Base-by-base conservation (phyloP, 2,113 vertebrate species). In the Catharus bicknelli region DNA sequence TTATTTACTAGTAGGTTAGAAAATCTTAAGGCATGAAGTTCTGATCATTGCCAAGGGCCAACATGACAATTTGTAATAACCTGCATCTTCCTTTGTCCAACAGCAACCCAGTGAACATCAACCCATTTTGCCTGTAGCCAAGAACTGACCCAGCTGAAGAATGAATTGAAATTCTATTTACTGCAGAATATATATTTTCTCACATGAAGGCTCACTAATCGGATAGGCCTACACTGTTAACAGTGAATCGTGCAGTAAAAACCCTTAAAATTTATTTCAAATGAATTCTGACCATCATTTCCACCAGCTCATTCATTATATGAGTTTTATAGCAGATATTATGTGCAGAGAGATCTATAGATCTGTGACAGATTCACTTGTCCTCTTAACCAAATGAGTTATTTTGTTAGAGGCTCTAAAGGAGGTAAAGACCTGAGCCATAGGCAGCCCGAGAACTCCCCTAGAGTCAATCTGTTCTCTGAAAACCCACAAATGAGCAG, bases 291-390 rank as follows among this genome's bases (percentile, higher is more conserved):
- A 83, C 15, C 27, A 58, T 30, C 3, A 78, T 48, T 82, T 73
- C n/a, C 7, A 72, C 16, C 36, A 75, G 11, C 67, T 90, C 22
- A 50, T 67, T 82, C 27, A 58, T 30, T 51, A 32, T 17, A n/a
- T 22, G 3, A 47, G 7, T 68, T 88, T 85, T 63, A 55, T 27
- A 55, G 34, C 22, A 90, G 34, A 13, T 47, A 45, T 5, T 29
- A 32, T 0, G 0, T 17, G 16, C 3, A 68, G n/a, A 11, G 19
- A 70, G 25, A 51, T 26, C n/a, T 23, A 30, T 1, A 19, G 32
- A 67, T 27, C 13, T 67, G 14, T 26, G 7, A 53, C 1, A 18
- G 50, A 69, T 13, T 13, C 14, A 16, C 7, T 40, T 0, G 0
- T 10, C 12, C 17, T 32, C 18, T 40, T 14, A 34, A 57, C 20